These are phyloP conservation scores for Diceros bicornis DNA, from an alignment of 2,797 vertebrate genomes.

Conservation along the genomic window DNA sequence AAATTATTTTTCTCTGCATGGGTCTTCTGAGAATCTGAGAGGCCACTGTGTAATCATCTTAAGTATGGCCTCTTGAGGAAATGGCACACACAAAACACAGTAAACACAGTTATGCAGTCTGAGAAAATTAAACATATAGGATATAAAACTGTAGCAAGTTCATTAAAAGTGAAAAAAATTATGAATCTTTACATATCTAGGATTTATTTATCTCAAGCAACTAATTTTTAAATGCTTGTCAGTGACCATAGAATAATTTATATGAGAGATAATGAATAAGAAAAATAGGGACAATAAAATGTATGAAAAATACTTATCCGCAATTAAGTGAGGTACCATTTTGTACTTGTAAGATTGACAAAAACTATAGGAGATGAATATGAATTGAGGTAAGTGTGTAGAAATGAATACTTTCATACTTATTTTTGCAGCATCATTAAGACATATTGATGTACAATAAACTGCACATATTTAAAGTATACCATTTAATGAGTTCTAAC, in stretches of 20 bases:
- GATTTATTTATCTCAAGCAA: background rate
- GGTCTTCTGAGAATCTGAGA: constrained; percentile 45
- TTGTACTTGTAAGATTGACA: background rate
- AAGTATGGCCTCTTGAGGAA: constrained; percentile 51
- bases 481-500: constrained; percentile 65
- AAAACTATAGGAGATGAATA: constrained; percentile 5
- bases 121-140: constrained; percentile 39
- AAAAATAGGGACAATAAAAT: background rate
- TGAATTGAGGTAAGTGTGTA: background rate
- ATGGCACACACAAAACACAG: background rate
- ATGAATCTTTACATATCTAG: background rate
- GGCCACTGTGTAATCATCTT: background rate
- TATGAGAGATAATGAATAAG: background rate
- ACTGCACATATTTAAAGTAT: constrained; percentile 61
- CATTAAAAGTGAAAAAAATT: constrained; percentile 24
- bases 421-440: constrained; percentile 63
- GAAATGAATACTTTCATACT: constrained; percentile 32
- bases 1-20: constrained; percentile 61
- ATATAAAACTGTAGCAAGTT: constrained; percentile 22
- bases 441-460: constrained; percentile 31
- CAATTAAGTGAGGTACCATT: background rate
- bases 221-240: constrained; percentile 17
- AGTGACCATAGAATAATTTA: constrained; percentile 24
- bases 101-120: background rate
- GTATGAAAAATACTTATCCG: background rate